A percentile compares a stretch with the other conserved stretches of the same genome.
These are phyloP conservation scores for Apantesis nais DNA, from an alignment of 2,888 invertebrate species.

Conservation along the genomic window DNA sequence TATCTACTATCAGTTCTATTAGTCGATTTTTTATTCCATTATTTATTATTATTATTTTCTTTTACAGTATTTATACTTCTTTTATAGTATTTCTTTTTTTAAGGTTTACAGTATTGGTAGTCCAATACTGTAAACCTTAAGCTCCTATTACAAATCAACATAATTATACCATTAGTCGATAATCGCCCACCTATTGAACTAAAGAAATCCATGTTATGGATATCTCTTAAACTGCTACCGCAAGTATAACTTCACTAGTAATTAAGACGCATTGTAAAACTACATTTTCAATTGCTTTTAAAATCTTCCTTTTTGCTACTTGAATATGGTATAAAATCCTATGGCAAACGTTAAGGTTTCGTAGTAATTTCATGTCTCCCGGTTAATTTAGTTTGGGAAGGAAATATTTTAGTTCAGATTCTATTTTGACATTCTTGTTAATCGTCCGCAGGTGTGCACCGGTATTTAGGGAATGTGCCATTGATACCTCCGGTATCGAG, in stretches of 20 bases:
- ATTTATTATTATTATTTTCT: too few species aligned
- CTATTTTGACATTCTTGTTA: conserved; percentile 83
- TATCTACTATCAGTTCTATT: not conserved
- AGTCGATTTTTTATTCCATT: too few species aligned
- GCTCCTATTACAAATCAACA: conserved; percentile 49
- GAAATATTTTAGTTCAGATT: conserved; percentile 72
- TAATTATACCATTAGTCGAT: conserved; percentile 56
- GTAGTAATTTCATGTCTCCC: conserved; percentile 48
- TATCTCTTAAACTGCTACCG: conserved; percentile 46
- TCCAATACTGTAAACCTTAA: too few species aligned
- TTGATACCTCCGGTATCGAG: conserved; percentile 53
- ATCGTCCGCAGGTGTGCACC: conserved; percentile 75
- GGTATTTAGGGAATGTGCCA: conserved; percentile 64
- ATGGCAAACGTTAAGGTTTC: conserved; percentile 5
- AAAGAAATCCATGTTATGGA: conserved; percentile 47
- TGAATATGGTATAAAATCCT: not conserved
- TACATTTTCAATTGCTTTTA: conserved; percentile 9
- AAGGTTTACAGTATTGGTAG: too few species aligned
- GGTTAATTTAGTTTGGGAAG: conserved; percentile 66
- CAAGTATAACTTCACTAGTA: conserved; percentile 64
- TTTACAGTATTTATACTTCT: too few species aligned
- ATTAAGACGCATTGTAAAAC: conserved; percentile 59
- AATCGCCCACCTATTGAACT: conserved; percentile 34
- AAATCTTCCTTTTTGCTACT: not conserved
- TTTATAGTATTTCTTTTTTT: too few species aligned